Evolutionary conservation across 1,140 invertebrate species (phyloP), one percentile per base, ranked within the genome.

Genomic region (Eupristina koningsbergeri): DNA sequence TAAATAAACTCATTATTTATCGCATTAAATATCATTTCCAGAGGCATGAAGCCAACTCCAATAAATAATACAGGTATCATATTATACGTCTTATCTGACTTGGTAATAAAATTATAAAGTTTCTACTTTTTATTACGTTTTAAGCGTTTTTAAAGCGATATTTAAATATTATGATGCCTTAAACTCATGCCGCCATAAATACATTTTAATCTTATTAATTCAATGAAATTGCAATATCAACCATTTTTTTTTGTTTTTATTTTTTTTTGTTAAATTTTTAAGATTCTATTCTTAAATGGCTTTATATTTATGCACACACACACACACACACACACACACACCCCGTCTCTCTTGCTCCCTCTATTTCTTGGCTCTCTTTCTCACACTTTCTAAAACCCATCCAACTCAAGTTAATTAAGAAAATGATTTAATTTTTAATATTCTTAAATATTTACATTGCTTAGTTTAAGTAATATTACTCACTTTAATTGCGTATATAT

Each of bases 81-180:
- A 71, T 11, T 69, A 69, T 71, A 2, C 7, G 19, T 41, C 67
- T 71, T 41, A 39, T 71, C 67, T 71, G 6, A 2, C 67, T 41
- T 41, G 15, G 19, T 31, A 41, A 41, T 41, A 71, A 39, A 41
- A 71, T 26, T 71, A 71, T 71, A 71, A 69, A 69, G 19, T 71
- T 71, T 71, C 39, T 22, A 71, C 5, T 71, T 71, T 71, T 71
- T 71, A 71, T 41, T 71, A 41, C 67, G n/a, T n/a, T n/a, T n/a
- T n/a, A 71, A 69, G n/a, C 3, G 2, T 19, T 71, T 71, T 71
- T n/a, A 41, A 69, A 22, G 64, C 31, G 22, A 41, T 17, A n/a
- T 39, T 13, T 71, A 71, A 41, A 41, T 71, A 41, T 71, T 71
- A 41, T 13, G 5, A 8, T 41, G 22, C 22, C 39, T 13, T 3